phyloP scores from a whole-genome alignment of 1,140 invertebrate genomes.

The Piezodorus guildinii region DNA sequence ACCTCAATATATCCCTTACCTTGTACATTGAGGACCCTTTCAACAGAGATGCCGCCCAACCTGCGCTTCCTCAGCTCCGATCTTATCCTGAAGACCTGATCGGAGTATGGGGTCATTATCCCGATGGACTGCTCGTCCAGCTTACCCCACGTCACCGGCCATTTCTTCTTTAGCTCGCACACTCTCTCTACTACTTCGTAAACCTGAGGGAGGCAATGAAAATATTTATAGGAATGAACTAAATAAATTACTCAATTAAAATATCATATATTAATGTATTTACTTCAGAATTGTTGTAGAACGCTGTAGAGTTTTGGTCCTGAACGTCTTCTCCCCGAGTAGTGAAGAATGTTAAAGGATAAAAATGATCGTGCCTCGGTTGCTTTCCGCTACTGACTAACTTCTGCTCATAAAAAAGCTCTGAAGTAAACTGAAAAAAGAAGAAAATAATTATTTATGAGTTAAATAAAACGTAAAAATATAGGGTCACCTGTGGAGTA shows the following conservation, averaged over 20 bases:
- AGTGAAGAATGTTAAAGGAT: conserved; percentile 72
- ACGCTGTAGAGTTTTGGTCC: conserved; percentile 71
- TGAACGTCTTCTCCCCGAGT: conserved; percentile 63
- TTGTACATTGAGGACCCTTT: conserved; percentile 77
- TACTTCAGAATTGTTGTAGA: conserved; percentile 77
- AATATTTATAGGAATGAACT: background rate
- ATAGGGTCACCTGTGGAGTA: too few relatives aligned
- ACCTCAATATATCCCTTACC: too few relatives aligned
- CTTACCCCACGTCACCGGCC: conserved; percentile 63
- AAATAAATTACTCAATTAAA: background rate
- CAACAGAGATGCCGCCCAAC: conserved; percentile 67
- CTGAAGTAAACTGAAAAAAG: conserved; percentile 52
- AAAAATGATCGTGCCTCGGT: conserved; percentile 50
- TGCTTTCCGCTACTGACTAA: conserved; percentile 58
- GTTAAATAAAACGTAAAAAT: too few relatives aligned
- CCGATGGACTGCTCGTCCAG: conserved; percentile 64
- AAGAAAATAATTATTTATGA: background rate
- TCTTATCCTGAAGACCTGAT: conserved; percentile 70
- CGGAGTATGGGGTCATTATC: conserved; percentile 75
- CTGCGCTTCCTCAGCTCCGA: conserved; percentile 62
- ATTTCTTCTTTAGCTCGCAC: conserved; percentile 50
- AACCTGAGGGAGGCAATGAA: conserved; percentile 32
- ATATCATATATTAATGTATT: background rate
- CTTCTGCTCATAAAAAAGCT: conserved; percentile 71
- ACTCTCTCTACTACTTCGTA: conserved; percentile 66